Conservation (phyloP, 2,797 vertebrate genomes). For the Acanthurus tractus region DNA sequence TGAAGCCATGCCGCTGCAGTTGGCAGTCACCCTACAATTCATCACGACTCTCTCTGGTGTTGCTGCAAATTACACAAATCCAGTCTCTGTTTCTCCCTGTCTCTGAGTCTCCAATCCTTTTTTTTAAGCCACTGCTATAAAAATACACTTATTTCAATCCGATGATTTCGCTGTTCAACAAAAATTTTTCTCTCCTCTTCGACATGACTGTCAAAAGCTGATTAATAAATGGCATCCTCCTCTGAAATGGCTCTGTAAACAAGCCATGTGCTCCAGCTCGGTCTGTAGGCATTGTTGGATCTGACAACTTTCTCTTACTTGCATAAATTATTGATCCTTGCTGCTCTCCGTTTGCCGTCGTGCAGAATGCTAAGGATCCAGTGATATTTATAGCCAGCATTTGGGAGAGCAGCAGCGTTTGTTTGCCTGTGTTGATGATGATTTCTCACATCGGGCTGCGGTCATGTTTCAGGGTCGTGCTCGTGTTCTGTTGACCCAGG, state of each 20-base stretch:
- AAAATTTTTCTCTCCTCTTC: constrained; percentile 35
- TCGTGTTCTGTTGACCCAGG: constrained; percentile 59
- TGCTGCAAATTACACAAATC: constrained; percentile 43
- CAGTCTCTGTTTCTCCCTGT: constrained; percentile 10
- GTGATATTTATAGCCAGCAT: constrained; percentile 72
- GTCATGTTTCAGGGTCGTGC: constrained; percentile 55
- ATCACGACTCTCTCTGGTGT: constrained; percentile 34
- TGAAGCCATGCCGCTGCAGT: constrained; percentile 61
- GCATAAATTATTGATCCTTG: constrained; percentile 83
- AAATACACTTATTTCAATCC: constrained; percentile 40
- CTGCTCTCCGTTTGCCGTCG: constrained; percentile 47
- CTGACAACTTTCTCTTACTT: constrained; percentile 75
- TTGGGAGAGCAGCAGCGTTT: constrained; percentile 53
- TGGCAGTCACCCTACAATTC: constrained; percentile 50
- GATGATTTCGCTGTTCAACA: constrained; percentile 47
- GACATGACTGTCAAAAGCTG: constrained; percentile 60
- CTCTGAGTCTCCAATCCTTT: constrained; percentile 11
- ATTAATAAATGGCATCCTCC: constrained; percentile 67
- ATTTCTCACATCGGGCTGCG: constrained; percentile 39
- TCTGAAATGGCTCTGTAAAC: constrained; percentile 67
- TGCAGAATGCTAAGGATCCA: constrained; percentile 65
- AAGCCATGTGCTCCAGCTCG: constrained; percentile 49
- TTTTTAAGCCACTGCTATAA: constrained; percentile 31
- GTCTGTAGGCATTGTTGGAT: constrained; percentile 70
- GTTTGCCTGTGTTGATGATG: constrained; percentile 59